phyloP scores from a whole-genome alignment of 2,888 invertebrate species.

The Acronicta aceris region DNA sequence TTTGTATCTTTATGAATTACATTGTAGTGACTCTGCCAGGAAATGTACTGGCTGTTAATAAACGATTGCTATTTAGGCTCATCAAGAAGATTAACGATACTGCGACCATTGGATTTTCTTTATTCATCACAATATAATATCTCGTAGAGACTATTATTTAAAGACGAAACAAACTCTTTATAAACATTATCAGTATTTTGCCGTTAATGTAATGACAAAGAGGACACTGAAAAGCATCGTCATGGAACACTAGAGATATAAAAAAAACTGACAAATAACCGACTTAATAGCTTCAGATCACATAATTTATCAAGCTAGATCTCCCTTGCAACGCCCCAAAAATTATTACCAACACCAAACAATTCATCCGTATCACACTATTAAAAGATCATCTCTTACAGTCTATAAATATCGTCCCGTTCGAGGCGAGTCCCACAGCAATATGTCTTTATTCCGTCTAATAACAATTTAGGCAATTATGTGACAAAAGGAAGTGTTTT shows the following conservation, averaged over 20 bases:
- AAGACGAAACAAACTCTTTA: background rate
- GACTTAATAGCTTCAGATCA: constrained; percentile 44
- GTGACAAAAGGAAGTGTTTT: constrained; percentile 87
- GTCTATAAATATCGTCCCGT: constrained; percentile 76
- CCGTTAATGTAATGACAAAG: constrained; percentile 2
- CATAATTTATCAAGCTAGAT: constrained; percentile 57
- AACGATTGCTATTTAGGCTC: constrained; percentile 40
- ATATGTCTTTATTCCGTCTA: constrained; percentile 89
- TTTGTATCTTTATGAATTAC: constrained; percentile 52
- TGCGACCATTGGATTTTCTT: constrained; percentile 17
- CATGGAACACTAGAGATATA: constrained; percentile 19
- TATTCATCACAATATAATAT: constrained; percentile 12
- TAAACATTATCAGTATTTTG: constrained; percentile 9
- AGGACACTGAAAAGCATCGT: background rate
- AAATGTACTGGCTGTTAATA: constrained; percentile 28
- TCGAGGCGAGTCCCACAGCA: constrained; percentile 69
- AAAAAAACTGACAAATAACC: constrained; percentile 38
- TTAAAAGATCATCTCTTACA: constrained; percentile 85
- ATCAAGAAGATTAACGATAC: constrained; percentile 28
- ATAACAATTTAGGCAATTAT: constrained; percentile 89
- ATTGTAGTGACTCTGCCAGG: constrained; percentile 21
- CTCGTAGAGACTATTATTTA: background rate
- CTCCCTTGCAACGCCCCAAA: constrained; percentile 55
- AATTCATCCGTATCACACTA: constrained; percentile 76
- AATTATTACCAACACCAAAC: constrained; percentile 62